phyloP scores from a whole-genome alignment of 2,888 invertebrate genomes.

The Ornithoptera priamus region DNA sequence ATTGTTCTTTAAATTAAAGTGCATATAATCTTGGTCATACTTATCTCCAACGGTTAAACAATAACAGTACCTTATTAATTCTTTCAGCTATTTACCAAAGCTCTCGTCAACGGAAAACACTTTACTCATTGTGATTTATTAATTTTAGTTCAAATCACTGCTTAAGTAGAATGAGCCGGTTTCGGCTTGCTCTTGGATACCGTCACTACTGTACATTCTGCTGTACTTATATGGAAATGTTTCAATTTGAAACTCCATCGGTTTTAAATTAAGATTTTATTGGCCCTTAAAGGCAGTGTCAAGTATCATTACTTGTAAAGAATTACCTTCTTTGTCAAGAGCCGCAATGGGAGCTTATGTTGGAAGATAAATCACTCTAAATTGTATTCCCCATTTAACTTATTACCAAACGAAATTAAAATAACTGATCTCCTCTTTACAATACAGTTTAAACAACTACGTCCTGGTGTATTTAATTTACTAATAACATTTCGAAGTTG shows the following conservation, averaged over 20 bases:
- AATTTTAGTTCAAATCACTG: too few species aligned
- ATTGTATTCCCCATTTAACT: neutral
- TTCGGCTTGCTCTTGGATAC: neutral
- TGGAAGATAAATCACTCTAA: neutral
- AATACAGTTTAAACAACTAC: neutral
- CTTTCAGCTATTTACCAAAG: too few species aligned
- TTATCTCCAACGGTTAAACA: too few species aligned
- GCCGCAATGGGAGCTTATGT: slow-evolving; percentile 1
- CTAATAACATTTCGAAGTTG: neutral
- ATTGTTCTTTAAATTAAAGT: too few species aligned
- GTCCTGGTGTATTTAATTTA: neutral
- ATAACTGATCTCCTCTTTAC: neutral
- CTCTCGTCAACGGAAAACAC: too few species aligned
- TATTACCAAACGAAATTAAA: neutral
- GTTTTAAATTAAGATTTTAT: slow-evolving; percentile 25
- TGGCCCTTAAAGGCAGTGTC: slow-evolving; percentile 18
- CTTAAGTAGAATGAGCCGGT: neutral
- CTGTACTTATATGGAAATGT: neutral
- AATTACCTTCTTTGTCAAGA: slow-evolving; percentile 12
- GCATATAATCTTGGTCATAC: too few species aligned
- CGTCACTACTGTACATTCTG: neutral
- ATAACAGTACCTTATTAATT: too few species aligned
- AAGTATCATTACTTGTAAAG: slow-evolving; percentile 15
- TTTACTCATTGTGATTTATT: too few species aligned
- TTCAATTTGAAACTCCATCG: slow-evolving; percentile 13